These are phyloP conservation scores for Darevskia mixta DNA, from an alignment of 2,797 vertebrate genomes.

Conservation along the genomic window DNA sequence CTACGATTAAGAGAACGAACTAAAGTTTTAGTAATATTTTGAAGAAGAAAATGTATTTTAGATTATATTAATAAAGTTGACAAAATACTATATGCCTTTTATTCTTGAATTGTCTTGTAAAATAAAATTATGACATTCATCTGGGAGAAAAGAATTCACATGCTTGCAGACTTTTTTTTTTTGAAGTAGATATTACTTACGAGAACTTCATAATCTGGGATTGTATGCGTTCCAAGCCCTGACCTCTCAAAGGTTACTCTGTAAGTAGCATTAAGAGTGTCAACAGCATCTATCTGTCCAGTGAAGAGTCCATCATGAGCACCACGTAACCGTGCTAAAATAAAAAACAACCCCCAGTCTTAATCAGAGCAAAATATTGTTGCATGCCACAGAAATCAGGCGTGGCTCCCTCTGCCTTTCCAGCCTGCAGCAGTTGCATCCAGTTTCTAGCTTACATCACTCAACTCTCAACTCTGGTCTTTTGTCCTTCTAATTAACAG, in stretches of 20 bases:
- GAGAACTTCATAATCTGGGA: constrained; percentile 98
- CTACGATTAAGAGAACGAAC: constrained; percentile 24
- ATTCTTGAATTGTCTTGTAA: constrained; percentile 22
- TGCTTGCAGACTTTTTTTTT: constrained; percentile 11
- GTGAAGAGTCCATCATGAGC: constrained; percentile 97
- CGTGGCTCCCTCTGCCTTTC: too few species aligned
- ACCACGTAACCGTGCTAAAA: constrained; percentile 92
- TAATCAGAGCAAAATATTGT: constrained; percentile 16
- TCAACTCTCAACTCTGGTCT: too few species aligned
- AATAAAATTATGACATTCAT: constrained; percentile 39
- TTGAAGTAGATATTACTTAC: constrained; percentile 80
- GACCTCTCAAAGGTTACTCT: constrained; percentile 96
- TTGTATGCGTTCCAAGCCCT: constrained; percentile 96
- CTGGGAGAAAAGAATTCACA: constrained; percentile 8
- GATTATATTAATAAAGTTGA: constrained; percentile 31
- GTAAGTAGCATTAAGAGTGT: constrained; percentile 96
- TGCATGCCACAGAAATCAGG: too few species aligned
- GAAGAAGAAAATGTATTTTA: not conserved
- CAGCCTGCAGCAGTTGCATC: too few species aligned
- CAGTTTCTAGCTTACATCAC: too few species aligned
- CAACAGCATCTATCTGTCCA: constrained; percentile 97
- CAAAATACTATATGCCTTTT: constrained; percentile 23
- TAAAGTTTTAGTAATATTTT: not conserved
- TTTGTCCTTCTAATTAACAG: too few species aligned
- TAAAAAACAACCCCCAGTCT: constrained; percentile 37